Percentiles rank a stretch among this genome's conserved stretches.
These are phyloP conservation scores for Elanus axillaris DNA, from an alignment of 2,113 vertebrate species.

Conservation along the genomic window DNA sequence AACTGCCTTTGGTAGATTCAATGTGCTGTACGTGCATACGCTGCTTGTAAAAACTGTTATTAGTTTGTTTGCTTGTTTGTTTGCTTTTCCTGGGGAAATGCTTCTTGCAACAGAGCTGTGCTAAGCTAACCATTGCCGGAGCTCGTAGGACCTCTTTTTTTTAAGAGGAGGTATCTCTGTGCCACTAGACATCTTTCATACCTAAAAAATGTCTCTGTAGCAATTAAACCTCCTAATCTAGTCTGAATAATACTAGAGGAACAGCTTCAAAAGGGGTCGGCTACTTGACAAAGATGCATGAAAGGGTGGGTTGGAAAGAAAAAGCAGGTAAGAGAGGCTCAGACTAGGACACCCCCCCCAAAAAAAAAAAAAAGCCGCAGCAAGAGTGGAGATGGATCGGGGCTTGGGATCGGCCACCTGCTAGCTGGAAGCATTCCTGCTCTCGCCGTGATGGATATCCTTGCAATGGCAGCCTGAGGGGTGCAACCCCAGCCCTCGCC, in stretches of 20 bases:
- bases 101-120: not conserved
- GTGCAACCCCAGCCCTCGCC: not conserved
- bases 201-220: not conserved
- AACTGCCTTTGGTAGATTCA: not conserved
- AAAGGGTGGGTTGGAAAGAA: not conserved
- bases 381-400: not conserved
- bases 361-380: not conserved
- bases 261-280: not conserved
- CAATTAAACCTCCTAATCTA: not conserved
- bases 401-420: not conserved
- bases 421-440: not conserved
- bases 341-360: not conserved
- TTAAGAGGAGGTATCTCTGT: too few relatives aligned
- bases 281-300: not conserved
- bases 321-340: too few relatives aligned
- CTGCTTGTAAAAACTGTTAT: too few relatives aligned
- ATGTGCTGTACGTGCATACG: not conserved
- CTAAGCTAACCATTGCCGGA: not conserved
- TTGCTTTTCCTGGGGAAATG: not conserved
- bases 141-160: not conserved
- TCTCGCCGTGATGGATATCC: fast-evolving
- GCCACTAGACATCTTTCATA: not conserved
- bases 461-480: not conserved
- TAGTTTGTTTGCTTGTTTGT: too few relatives aligned
- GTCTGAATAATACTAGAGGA: not conserved